Evolutionary conservation across 2,888 invertebrate genomes (phyloP).

Genomic region (Hipparchia semele): DNA sequence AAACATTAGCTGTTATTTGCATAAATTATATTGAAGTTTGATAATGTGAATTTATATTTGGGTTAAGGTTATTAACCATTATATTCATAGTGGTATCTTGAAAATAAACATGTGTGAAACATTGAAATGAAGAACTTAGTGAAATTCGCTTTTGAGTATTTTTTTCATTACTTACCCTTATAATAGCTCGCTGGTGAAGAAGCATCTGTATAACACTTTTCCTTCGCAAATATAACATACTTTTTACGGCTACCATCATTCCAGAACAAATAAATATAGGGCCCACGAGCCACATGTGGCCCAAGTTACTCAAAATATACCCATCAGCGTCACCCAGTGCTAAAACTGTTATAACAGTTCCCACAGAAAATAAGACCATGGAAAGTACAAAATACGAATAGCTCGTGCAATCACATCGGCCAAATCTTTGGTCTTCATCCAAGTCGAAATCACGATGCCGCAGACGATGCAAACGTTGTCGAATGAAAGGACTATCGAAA

Average conservation of each 20-base stretch:
- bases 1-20: conserved; percentile 28
- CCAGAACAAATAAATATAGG: conserved; percentile 87
- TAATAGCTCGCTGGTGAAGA: conserved; percentile 84
- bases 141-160: conserved; percentile 17
- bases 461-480: conserved; percentile 83
- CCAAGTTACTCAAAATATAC: conserved; percentile 83
- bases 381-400: conserved; percentile 86
- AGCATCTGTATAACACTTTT: conserved; percentile 87
- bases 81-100: neutral
- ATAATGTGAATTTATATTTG: conserved; percentile 36
- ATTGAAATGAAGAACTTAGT: neutral
- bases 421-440: conserved; percentile 84
- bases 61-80: conserved; percentile 39
- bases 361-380: conserved; percentile 84
- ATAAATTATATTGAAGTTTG: conserved; percentile 34
- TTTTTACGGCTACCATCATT: conserved; percentile 87
- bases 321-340: conserved; percentile 85
- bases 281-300: conserved; percentile 87
- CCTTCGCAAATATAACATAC: conserved; percentile 85
- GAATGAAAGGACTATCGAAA: conserved; percentile 84
- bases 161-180: conserved; percentile 75
- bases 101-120: neutral
- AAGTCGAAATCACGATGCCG: conserved; percentile 83
- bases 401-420: conserved; percentile 86
- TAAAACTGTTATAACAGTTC: conserved; percentile 85